Evolutionary conservation across 2,888 invertebrate genomes (phyloP), one percentile per base, ranked within the genome.

Genomic region (Bellardia bayeri): DNA sequence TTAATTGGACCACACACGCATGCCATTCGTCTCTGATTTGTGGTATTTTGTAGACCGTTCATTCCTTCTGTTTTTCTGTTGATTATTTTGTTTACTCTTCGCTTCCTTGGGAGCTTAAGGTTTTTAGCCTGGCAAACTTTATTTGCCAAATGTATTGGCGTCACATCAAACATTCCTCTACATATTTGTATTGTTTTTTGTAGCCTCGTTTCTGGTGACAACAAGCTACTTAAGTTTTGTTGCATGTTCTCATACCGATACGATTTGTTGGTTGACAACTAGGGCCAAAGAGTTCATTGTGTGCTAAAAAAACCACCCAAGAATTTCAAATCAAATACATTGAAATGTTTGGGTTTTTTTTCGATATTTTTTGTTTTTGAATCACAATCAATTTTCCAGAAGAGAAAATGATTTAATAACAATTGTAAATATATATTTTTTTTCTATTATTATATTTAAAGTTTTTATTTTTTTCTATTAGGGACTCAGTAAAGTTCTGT

Each of bases 1-100:
- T 92, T 92, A 92, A 92, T 92, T 92, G 92, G 92, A 92, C 92
- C 92, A 92, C 92, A 92, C 92, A 91, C 90, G 68, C 87, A 78
- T 80, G 74, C 61, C 71, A 58, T 79, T 82, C 63, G 56, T 61
- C 71, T 83, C 81, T 74, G 80, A 80, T 82, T 79, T 87, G 81
- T 83, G 72, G 68, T 68, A 72, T 71, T 80, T 68, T 78, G 49
- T 84, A 64, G 23, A 49, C 30, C 58, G 66, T 66, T 83, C 54
- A n/a, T 56, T 81, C 61, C 69, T 66, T 82, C 33, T 80, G 63
- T 51, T 42, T 80, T 30, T 11, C 45, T 66, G 79, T 56, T 23
- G 54, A 69, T 49, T 83, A 11, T 30, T n/a, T 23, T 40, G 45
- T 66, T 23, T 69, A 37, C 14, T 56, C 11, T 58, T 37, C 2